Evolutionary conservation across 2,797 vertebrate species (phyloP).

Genomic region (Tamandua tetradactyla): DNA sequence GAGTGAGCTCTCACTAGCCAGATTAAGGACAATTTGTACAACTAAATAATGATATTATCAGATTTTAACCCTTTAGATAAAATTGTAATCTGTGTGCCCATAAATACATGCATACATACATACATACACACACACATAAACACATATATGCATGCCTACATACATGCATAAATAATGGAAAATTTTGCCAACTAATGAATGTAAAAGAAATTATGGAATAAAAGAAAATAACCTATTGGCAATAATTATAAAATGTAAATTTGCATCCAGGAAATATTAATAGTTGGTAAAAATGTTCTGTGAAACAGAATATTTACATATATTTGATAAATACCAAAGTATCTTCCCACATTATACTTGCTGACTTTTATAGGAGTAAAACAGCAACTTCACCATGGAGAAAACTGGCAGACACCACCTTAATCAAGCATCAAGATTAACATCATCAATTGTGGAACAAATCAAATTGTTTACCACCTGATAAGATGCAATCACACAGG

Average conservation of each 20-base stretch:
- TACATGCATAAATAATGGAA: background rate
- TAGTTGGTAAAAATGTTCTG: background rate
- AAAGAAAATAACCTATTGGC: background rate
- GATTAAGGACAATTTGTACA: background rate
- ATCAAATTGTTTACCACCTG: conserved; percentile 15
- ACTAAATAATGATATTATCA: background rate
- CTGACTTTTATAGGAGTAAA: background rate
- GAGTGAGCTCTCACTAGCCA: background rate
- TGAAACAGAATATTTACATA: background rate
- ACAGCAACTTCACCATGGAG: background rate
- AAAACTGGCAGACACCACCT: background rate
- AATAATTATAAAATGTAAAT: background rate
- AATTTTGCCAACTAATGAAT: background rate
- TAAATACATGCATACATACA: background rate
- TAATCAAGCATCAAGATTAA: conserved; percentile 42
- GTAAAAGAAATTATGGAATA: background rate
- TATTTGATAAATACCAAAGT: background rate
- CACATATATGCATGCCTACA: background rate
- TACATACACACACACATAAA: background rate
- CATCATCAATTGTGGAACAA: background rate
- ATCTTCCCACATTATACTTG: background rate
- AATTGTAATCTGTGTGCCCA: background rate
- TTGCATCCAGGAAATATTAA: background rate
- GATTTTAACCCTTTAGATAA: background rate
- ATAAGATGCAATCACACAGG: conserved; percentile 18